Base-by-base conservation (phyloP, 2,113 vertebrate species). In the Uropsilus gracilis region DNA sequence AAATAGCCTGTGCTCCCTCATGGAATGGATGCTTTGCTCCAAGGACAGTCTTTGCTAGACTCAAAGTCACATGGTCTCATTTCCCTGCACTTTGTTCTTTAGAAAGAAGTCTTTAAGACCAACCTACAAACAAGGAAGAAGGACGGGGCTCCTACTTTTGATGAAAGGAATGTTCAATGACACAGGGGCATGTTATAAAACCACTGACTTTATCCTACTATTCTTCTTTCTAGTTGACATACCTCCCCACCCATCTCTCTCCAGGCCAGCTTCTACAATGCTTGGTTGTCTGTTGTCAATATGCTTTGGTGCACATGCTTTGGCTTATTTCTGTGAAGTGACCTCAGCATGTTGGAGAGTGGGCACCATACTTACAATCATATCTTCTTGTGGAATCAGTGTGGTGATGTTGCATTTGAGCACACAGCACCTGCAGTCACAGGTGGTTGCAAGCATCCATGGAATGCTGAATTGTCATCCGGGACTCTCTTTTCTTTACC, bases 371-470 rank as follows among this genome's bases (percentile, higher is more conserved):
- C 37, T 63, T 86, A 50, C 24, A 39, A 55, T 7, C n/a, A 12
- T 68, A 2, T 24, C 8, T 32, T 48, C 28, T 2, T 4, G 34
- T 39, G 50, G 0, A 18, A 22, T 57, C 30, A 75, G 14, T 1
- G 20, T 1, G 2, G 6, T 28, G n/a, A 3, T n/a, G 5, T 24
- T 32, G 13, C 32, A 28, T 48, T 11, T 68, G 39, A 75, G 50
- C 42, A 2, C 28, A 57, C 0, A 0, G 4, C 3, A 30, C 22
- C n/a, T 48, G 12, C 12, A 28, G 18, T 73, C 32, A 26, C 3
- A 1, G 32, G 37, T 44, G 11, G 20, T 14, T 26, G 42, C 8
- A 39, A 30, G 30, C 32, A 30, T n/a, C 48, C 32, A n/a, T 5
- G 12, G 12, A 77, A 37, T 13, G 57, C 64, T 30, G 55, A 16